A percentile compares a stretch with the other conserved stretches of the same genome.
Evolutionary conservation across 2,888 invertebrate species (phyloP).

Genomic region (Drosophila kambysellisi): DNA sequence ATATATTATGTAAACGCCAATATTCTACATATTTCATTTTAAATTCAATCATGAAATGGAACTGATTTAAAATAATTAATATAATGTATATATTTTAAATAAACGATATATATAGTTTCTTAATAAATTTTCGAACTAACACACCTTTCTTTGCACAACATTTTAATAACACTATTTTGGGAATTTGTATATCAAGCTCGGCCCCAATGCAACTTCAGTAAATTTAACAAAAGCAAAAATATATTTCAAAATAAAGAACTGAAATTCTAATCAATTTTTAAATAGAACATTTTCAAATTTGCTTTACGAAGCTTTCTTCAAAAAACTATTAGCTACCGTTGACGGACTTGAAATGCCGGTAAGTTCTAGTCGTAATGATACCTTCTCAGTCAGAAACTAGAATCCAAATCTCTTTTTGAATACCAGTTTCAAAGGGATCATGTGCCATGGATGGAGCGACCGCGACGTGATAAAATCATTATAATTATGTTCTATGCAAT

Average conservation of each 20-base stretch:
- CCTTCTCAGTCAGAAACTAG: neutral
- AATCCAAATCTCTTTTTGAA: neutral
- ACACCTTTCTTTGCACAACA: too few species aligned
- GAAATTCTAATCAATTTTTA: neutral
- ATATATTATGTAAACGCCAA: too few species aligned
- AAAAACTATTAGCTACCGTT: neutral
- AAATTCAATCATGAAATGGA: neutral
- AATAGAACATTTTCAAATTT: constrained; percentile 3
- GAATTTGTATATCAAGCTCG: too few species aligned
- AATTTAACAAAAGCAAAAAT: neutral
- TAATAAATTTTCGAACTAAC: too few species aligned
- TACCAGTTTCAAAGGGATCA: constrained; percentile 14
- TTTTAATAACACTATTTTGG: too few species aligned
- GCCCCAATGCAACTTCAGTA: too few species aligned
- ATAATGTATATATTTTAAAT: too few species aligned
- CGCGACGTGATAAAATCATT: constrained; percentile 36
- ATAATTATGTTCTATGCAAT: constrained; percentile 28
- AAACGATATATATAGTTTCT: too few species aligned
- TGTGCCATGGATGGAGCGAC: constrained; percentile 41
- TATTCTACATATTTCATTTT: neutral
- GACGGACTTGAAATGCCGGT: constrained; percentile 13
- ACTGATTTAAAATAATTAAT: neutral
- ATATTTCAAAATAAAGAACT: too few species aligned
- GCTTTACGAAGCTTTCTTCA: neutral
- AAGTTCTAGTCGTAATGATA: neutral